phyloP scores from a whole-genome alignment of 2,888 invertebrate genomes.

The Acleris emargana region DNA sequence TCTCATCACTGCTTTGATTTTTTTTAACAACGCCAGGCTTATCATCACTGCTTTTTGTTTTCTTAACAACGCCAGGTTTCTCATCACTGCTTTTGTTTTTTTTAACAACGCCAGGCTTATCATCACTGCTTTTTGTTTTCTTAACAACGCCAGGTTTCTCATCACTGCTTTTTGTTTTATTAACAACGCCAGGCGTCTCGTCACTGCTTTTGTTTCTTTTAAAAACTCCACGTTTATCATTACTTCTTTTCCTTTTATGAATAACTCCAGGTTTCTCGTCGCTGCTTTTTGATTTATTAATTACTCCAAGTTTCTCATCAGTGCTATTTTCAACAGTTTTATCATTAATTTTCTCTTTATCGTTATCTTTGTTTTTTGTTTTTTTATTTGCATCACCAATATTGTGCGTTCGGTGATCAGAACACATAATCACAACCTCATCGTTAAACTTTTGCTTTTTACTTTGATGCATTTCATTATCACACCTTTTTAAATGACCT shows the following conservation, averaged over 20 bases:
- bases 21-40: too few relatives aligned
- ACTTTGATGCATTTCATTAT: conserved; percentile 1
- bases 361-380: neutral
- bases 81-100: too few relatives aligned
- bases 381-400: neutral
- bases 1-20: too few relatives aligned
- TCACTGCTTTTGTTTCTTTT: neutral
- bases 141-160: too few relatives aligned
- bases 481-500: conserved; percentile 56
- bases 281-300: neutral
- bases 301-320: neutral
- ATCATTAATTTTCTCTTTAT: too few relatives aligned
- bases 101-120: too few relatives aligned
- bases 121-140: too few relatives aligned
- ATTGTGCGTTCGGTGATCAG: conserved; percentile 16
- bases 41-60: too few relatives aligned
- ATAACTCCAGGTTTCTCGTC: neutral
- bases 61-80: too few relatives aligned
- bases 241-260: too few relatives aligned
- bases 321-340: too few relatives aligned
- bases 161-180: neutral
- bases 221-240: too few relatives aligned
- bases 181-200: neutral
- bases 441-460: conserved; percentile 6
- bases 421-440: conserved; percentile 12